Evolutionary conservation across 2,113 vertebrate genomes (phyloP).

Genomic region (Trogon surrucura): DNA sequence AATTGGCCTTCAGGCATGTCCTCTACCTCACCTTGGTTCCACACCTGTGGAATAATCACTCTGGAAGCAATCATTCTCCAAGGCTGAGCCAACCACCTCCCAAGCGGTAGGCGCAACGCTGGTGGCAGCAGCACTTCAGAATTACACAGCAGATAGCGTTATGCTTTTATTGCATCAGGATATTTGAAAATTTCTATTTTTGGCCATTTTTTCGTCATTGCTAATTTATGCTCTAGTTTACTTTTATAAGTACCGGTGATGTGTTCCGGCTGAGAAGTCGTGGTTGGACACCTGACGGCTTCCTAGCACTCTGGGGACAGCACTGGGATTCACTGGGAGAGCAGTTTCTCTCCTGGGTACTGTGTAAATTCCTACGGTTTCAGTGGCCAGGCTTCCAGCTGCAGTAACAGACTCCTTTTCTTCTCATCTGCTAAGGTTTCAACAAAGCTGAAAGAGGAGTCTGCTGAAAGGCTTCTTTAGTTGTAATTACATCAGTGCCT

Average conservation of each 20-base stretch:
- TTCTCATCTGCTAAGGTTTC: constrained; percentile 7
- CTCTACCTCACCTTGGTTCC: not conserved
- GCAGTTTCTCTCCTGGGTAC: not conserved
- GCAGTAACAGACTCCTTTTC: constrained; percentile 11
- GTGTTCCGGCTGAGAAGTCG: fast-evolving
- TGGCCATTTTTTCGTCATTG: not conserved
- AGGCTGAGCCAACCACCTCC: not conserved
- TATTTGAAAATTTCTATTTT: not conserved
- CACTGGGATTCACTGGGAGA: not conserved
- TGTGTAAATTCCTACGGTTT: not conserved
- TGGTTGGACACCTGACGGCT: not conserved
- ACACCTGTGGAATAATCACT: not conserved
- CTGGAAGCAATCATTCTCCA: not conserved
- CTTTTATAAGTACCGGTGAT: not conserved
- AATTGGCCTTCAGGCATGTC: not conserved
- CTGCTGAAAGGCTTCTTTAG: constrained; percentile 12
- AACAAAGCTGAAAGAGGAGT: not conserved
- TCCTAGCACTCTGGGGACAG: not conserved
- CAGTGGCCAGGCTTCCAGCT: not conserved
- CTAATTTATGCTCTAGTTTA: not conserved
- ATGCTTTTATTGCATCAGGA: not conserved
- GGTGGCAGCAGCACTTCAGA: not conserved
- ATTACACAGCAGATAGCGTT: not conserved
- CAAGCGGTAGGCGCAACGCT: fast-evolving
- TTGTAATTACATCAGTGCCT: constrained; percentile 37